Conservation (phyloP, 2,797 vertebrate species). For the Tapera naevia region DNA sequence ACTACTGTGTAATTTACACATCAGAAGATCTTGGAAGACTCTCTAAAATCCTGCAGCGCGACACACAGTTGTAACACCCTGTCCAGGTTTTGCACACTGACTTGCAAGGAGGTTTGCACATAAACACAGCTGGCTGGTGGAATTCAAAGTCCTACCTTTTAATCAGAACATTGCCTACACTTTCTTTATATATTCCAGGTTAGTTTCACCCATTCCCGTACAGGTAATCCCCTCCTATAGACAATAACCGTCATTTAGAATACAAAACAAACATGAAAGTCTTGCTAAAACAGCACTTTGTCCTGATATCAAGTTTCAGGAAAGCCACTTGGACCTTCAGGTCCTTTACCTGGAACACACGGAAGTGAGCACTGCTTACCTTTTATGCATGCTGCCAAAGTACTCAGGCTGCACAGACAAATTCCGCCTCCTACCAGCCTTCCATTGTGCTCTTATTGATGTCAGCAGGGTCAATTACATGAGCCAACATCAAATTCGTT, state of each 20-base stretch:
- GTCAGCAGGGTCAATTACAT: not conserved
- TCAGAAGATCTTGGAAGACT: not conserved
- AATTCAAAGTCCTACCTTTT: not conserved
- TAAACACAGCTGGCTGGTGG: not conserved
- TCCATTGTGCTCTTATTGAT: not conserved
- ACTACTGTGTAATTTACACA: not conserved
- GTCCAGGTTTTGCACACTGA: not conserved
- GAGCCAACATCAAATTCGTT: not conserved
- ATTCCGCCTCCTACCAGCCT: fast-evolving
- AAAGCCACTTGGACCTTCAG: not conserved
- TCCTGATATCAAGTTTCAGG: not conserved
- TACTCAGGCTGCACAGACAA: not conserved
- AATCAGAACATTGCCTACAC: not conserved
- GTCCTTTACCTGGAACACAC: not conserved
- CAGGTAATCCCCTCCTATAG: not conserved
- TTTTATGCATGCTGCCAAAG: not conserved
- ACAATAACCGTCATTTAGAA: not conserved
- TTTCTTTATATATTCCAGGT: not conserved
- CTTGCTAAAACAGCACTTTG: not conserved
- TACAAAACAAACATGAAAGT: not conserved
- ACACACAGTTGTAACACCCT: not conserved
- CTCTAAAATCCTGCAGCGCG: not conserved
- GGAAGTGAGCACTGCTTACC: not conserved
- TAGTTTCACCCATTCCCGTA: not conserved
- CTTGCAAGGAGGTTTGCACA: not conserved